Percentiles rank a stretch among this genome's conserved stretches.
phyloP scores from a whole-genome alignment of 1,140 invertebrate species.

The Nephila pilipes region DNA sequence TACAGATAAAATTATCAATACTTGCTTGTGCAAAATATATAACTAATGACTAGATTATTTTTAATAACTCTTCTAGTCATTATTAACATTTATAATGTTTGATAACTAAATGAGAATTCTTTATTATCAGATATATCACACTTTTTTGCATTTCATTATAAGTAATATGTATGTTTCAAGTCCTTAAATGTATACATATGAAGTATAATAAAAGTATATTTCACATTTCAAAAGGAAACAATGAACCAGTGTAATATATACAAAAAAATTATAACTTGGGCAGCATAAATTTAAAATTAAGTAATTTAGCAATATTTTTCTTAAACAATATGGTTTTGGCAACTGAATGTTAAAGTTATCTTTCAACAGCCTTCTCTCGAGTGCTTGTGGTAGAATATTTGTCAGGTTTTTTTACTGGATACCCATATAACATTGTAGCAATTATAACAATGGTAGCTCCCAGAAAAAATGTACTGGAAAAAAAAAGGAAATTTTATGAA shows the following conservation, averaged over 20 bases:
- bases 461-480: constrained; percentile 74
- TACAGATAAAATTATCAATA: too few relatives aligned
- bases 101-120: too few relatives aligned
- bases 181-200: too few relatives aligned
- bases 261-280: neutral
- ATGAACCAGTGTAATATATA: neutral
- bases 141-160: too few relatives aligned
- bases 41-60: too few relatives aligned
- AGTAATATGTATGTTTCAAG: too few relatives aligned
- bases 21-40: too few relatives aligned
- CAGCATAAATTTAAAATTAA: constrained; percentile 24
- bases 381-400: constrained; percentile 35
- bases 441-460: constrained; percentile 78
- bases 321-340: neutral
- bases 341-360: constrained; percentile 25
- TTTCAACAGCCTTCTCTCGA: constrained; percentile 48
- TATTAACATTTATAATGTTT: too few relatives aligned
- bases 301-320: neutral
- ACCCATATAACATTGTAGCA: constrained; percentile 78
- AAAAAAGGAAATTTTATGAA: neutral
- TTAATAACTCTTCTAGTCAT: too few relatives aligned
- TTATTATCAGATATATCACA: too few relatives aligned
- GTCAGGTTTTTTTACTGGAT: constrained; percentile 63
- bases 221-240: too few relatives aligned
- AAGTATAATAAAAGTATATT: too few relatives aligned